Evolutionary conservation across 1,140 invertebrate genomes (phyloP).

Genomic region (Hermetia illucens): DNA sequence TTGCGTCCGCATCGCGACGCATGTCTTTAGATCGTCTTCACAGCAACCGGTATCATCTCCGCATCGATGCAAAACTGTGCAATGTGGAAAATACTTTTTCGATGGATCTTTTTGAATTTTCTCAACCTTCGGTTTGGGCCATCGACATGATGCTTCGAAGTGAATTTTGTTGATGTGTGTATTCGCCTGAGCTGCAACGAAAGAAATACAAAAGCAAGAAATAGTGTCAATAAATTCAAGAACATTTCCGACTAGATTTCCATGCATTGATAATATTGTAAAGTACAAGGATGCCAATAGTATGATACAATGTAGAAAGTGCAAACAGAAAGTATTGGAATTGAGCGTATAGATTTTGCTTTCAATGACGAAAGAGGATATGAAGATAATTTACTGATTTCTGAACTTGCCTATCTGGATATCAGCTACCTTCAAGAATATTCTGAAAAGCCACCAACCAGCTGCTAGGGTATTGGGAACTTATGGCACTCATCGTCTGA

Average conservation of each 20-base stretch:
- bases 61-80: conserved; percentile 57
- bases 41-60: conserved; percentile 68
- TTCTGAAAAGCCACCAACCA: too few relatives aligned
- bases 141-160: conserved; percentile 42
- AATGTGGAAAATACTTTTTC: conserved; percentile 57
- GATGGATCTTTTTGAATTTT: conserved; percentile 42
- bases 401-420: too few relatives aligned
- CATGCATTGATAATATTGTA: neutral
- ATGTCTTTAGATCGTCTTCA: conserved; percentile 40
- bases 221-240: conserved; percentile 2
- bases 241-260: too few relatives aligned
- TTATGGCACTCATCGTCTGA: too few relatives aligned
- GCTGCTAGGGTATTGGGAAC: too few relatives aligned
- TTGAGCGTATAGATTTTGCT: too few relatives aligned
- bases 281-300: too few relatives aligned
- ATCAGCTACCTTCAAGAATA: too few relatives aligned
- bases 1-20: conserved; percentile 47
- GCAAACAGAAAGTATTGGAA: too few relatives aligned
- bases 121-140: conserved; percentile 46
- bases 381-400: too few relatives aligned
- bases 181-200: conserved; percentile 32
- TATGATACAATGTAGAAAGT: too few relatives aligned
- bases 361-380: too few relatives aligned
- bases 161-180: conserved; percentile 41
- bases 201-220: conserved; percentile 3